Conservation (phyloP, 2,113 vertebrate species). For the Periophthalmus modestus region DNA sequence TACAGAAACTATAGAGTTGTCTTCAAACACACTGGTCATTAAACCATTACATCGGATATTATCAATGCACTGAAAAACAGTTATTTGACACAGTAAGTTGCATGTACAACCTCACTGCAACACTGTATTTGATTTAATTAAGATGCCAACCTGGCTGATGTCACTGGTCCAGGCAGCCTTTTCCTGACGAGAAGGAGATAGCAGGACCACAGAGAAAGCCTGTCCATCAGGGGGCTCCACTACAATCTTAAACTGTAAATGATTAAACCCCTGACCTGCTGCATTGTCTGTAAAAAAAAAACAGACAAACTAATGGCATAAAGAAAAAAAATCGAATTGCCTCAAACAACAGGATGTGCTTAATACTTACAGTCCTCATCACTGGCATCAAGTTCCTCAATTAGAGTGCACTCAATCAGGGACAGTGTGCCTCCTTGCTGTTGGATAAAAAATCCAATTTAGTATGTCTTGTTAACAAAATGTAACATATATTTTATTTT, state of each 20-base stretch:
- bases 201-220: conserved; percentile 87
- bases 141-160: conserved; percentile 88
- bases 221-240: conserved; percentile 85
- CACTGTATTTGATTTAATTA: background rate
- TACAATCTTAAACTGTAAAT: conserved; percentile 92
- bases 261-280: conserved; percentile 88
- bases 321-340: background rate
- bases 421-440: conserved; percentile 93
- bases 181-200: conserved; percentile 93
- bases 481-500: background rate
- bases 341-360: background rate
- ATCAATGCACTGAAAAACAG: conserved; percentile 86
- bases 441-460: conserved; percentile 25
- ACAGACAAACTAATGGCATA: background rate
- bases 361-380: conserved; percentile 93
- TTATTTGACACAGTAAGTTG: background rate
- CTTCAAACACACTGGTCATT: conserved; percentile 98
- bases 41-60: conserved; percentile 97
- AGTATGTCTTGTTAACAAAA: background rate
- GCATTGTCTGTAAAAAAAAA: conserved; percentile 78
- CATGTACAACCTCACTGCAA: background rate
- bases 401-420: conserved; percentile 90
- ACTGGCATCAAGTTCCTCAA: conserved; percentile 87
- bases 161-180: conserved; percentile 97
- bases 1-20: conserved; percentile 97